Evolutionary conservation across 2,888 invertebrate species (phyloP), one percentile per base, ranked within the genome.

Genomic region (Seladonia tumulorum): DNA sequence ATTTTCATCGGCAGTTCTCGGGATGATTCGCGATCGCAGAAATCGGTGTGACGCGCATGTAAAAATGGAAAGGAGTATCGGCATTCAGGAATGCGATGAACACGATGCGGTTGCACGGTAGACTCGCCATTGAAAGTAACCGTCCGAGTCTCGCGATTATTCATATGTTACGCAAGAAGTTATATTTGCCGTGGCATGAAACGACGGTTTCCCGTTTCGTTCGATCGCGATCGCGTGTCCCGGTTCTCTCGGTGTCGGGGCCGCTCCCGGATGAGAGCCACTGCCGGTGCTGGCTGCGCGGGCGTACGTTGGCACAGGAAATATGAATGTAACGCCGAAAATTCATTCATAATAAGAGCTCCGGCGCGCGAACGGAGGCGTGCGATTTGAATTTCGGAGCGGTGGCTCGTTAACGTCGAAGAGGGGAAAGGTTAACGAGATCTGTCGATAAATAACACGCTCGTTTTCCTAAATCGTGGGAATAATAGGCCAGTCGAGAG

Each of bases 261-360:
- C 42, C 35, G 22, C n/a, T 35, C 47, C 14, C 1, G 57, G 71
- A 80, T 91, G 91, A 91, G 91, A 87, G 84, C 86, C 90, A n/a
- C 91, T 91, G 88, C n/a, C 45, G 75, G 79, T 87, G 87, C 84
- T 76, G 82, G 45, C 79, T 74, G 84, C 82, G 87, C 90, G 87
- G 82, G 87, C 82, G 88, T 83, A 88, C 82, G 90, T 85, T 87
- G 83, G 76, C 88, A 83, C 86, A 88, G 90, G 91, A 92, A 92
- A 92, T 91, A 93, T 92, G 91, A 92, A 93, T 92, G 92, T 91
- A 90, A 85, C 91, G 85, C 88, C 90, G 90, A 93, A 92, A 92
- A 93, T 92, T 92, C 93, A 93, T 93, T 93, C 93, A 93, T 93
- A 91, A 92, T 82, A 75, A 74, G 68, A 76, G 72, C 71, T 29